Base-by-base conservation (phyloP, 2,888 invertebrate species). In the Molanna angustata region DNA sequence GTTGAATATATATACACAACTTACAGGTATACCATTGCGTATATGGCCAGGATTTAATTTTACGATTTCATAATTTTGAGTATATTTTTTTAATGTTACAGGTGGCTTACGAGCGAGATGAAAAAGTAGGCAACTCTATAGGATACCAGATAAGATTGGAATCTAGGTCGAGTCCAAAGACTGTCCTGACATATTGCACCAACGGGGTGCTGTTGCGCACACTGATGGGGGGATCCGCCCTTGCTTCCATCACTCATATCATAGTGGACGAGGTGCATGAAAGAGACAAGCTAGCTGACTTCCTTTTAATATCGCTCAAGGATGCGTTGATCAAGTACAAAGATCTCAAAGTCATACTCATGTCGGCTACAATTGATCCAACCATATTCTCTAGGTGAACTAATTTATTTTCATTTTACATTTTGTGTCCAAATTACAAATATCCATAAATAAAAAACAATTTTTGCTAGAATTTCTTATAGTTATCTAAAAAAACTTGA, bases 191-290 rank as follows among this genome's bases (percentile, higher is more conserved):
- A 0, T 95, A 91, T 71, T 94, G 94, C 66, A 95, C 95, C n/a
- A 90, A 88, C 66, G 94, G 94, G 0, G 89, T 95, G 2, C 76
- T 95, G 54, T 76, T 98, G 54, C 77, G 96, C 46, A 93, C 91
- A 0, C 74, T 98, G 51, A 92, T 95, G 86, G 83, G 83, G 2
- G 88, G 89, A 2, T 87, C 87, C 59, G 79, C 84, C 2, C 73
- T 91, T 11, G 76, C 80, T 4, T 70, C 85, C 13, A 84, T 93
- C 42, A 91, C 94, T 0, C 97, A 97, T 69, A 76, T 92, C 37
- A 84, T 92, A 46, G 84, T 96, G 64, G 98, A 98, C 70, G 98
- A 98, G 72, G 87, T 97, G 20, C 98, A 98, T 70, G 97, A 97
- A 69, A 80, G 97, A 0, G 95, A 96, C 70, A 84, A 90, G 65